phyloP scores from a whole-genome alignment of 2,888 invertebrate species.

The Melanchra persicariae region DNA sequence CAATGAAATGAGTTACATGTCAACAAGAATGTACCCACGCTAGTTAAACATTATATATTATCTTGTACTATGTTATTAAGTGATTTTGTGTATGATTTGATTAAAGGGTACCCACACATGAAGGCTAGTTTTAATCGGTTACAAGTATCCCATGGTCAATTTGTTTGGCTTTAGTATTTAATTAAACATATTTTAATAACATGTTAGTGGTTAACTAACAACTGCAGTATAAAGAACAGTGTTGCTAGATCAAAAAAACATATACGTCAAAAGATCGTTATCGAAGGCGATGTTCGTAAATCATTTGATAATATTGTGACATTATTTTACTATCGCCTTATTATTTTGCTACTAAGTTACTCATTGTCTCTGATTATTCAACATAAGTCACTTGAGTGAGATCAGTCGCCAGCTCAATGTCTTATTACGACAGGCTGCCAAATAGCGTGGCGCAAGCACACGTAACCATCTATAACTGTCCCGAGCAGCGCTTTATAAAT shows the following conservation, averaged over 20 bases:
- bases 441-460: constrained; percentile 46
- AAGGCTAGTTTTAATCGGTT: constrained; percentile 53
- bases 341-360: constrained; percentile 21
- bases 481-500: constrained; percentile 29
- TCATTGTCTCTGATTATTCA: constrained; percentile 37
- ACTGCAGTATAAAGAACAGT: constrained; percentile 20
- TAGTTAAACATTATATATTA: constrained; percentile 48
- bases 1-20: constrained; percentile 46
- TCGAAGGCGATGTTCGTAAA: constrained; percentile 18
- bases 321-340: neutral
- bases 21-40: constrained; percentile 41
- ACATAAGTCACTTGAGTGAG: constrained; percentile 30
- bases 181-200: constrained; percentile 38
- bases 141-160: constrained; percentile 52
- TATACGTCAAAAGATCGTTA: neutral
- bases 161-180: constrained; percentile 33
- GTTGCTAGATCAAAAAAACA: constrained; percentile 8
- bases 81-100: constrained; percentile 53
- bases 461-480: constrained; percentile 48
- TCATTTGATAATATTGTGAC: neutral
- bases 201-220: constrained; percentile 36
- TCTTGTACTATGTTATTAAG: constrained; percentile 56
- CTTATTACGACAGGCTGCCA: constrained; percentile 46
- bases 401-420: constrained; percentile 48
- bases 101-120: constrained; percentile 42